Evolutionary conservation across 2,797 vertebrate genomes (phyloP), one percentile per base, ranked within the genome.

Genomic region (Sebastes jordani): DNA sequence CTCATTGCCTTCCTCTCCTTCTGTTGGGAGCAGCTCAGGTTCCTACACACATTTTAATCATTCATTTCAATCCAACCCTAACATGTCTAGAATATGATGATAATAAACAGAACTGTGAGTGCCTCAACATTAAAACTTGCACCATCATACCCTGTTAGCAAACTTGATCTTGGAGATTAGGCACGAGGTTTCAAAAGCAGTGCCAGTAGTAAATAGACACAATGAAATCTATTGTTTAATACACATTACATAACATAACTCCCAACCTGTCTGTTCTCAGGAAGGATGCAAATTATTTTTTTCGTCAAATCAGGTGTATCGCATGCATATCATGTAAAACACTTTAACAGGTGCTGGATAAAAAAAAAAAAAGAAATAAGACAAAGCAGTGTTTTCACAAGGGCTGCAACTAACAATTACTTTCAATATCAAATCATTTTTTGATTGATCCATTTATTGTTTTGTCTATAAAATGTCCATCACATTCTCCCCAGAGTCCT

Each of bases 1-100:
- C 98, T 95, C 97, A 99, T 99, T 4, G 94, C 91, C 69, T 94
- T 87, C 60, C 98, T 95, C 11, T 96, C 95, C 0, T 5, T 23
- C 2, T 82, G 18, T 5, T 91, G 80, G 1, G 95, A 94, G 3
- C 94, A 96, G 93, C 98, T 99, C 91, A 99, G 87, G 91, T 99
- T 99, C 91, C 98, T 95, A 29, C 10, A 88, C 25, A 84, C 27
- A 75, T 36, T 64, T 64, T 5, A 68, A 29, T 25, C n/a, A 76
- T 29, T 54, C 4, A 64, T 54, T 80, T 52, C 62, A 58, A 56
- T 67, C 9, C 34, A 58, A 4, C 20, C 4, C 5, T 13, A 32
- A 67, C 55, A 36, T 20, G 4, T 74, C 7, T 9, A 5, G 1
- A n/a, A 38, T 59, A 25, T 0, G 34, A 34, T 10, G 59, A 13